phyloP scores from a whole-genome alignment of 2,797 vertebrate species.

The Gallirallus australis region DNA sequence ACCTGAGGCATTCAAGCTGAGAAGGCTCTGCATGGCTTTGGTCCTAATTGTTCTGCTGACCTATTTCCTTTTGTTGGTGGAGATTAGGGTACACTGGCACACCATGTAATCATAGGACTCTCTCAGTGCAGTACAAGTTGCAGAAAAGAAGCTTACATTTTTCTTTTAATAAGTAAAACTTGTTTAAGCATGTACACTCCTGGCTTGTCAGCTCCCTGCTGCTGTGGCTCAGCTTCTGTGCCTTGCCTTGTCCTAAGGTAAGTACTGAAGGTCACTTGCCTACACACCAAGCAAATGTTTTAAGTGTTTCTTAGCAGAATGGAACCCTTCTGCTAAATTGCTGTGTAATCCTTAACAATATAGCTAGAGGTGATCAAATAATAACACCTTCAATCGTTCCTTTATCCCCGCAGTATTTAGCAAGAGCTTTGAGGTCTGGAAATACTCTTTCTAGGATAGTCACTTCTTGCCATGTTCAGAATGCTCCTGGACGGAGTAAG shows the following conservation, averaged over 20 bases:
- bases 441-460: neutral
- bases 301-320: neutral
- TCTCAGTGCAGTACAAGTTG: neutral
- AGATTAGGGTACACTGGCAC: neutral
- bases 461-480: neutral
- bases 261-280: neutral
- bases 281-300: neutral
- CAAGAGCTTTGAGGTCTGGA: neutral
- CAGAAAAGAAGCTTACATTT: constrained; percentile 17
- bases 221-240: neutral
- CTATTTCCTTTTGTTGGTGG: neutral
- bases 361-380: neutral
- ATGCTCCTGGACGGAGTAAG: neutral
- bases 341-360: neutral
- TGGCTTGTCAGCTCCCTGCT: neutral
- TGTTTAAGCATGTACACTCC: neutral
- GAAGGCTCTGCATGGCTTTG: neutral
- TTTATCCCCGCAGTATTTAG: neutral
- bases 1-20: neutral
- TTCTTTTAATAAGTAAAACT: neutral
- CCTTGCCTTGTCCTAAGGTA: neutral
- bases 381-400: neutral
- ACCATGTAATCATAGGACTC: neutral
- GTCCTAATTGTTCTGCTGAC: neutral
- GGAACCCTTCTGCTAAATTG: neutral